These are phyloP conservation scores for Colletes collaris DNA, from an alignment of 2,888 invertebrate species.

Conservation along the genomic window DNA sequence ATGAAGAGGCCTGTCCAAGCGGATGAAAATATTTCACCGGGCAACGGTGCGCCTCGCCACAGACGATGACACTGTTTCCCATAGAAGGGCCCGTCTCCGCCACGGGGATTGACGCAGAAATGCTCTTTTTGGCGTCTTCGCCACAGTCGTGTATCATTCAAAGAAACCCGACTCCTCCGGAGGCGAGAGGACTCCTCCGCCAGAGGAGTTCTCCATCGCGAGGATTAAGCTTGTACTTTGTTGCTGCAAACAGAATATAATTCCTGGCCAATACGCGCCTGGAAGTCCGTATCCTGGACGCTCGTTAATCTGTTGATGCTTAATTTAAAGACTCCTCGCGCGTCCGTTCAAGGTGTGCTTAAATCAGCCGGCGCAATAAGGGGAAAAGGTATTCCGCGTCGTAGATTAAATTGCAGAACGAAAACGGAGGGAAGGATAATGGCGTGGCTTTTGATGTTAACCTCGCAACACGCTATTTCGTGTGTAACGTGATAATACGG, in stretches of 20 bases:
- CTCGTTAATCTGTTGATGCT: conserved; percentile 62
- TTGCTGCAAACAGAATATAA: conserved; percentile 61
- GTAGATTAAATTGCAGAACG: conserved; percentile 54
- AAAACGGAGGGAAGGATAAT: conserved; percentile 40
- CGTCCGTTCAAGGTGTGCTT: conserved; percentile 41
- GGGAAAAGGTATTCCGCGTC: conserved; percentile 30
- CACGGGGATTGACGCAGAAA: conserved; percentile 15
- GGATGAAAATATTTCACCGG: conserved; percentile 48
- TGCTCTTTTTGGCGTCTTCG: conserved; percentile 30
- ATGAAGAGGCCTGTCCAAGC: conserved; percentile 39
- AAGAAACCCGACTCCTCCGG: conserved; percentile 48
- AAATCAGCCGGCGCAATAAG: conserved; percentile 50
- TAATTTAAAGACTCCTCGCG: conserved; percentile 52
- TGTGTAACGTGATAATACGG: conserved; percentile 44
- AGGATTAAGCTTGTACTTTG: conserved; percentile 57
- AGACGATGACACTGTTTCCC: conserved; percentile 49
- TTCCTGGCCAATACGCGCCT: conserved; percentile 36
- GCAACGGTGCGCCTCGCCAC: neutral
- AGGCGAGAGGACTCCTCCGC: conserved; percentile 18
- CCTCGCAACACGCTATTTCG: conserved; percentile 44
- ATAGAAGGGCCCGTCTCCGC: conserved; percentile 1
- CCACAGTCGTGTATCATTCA: conserved; percentile 58
- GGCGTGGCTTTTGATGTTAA: conserved; percentile 43
- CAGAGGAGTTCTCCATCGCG: conserved; percentile 15
- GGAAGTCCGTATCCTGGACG: conserved; percentile 14